Evolutionary conservation across 2,113 vertebrate species (phyloP), one percentile per base, ranked within the genome.

Genomic region (Dasypus novemcinctus): DNA sequence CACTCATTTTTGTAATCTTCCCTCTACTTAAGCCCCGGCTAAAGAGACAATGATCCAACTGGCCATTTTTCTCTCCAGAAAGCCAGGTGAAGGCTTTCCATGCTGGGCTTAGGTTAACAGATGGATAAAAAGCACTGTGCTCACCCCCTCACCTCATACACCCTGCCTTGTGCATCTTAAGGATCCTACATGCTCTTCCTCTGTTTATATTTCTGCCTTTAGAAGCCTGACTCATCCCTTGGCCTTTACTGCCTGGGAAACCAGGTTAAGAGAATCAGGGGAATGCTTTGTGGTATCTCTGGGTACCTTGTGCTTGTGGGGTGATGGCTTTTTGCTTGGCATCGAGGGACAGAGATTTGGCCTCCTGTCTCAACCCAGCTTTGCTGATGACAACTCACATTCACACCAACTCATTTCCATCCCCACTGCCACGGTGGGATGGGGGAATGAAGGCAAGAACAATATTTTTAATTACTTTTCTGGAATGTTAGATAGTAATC

Each of bases 391-490:
- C 12, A 23, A 14, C 61, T 57, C 6, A 75, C 27, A 49, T 38
- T 59, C 54, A 86, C 23, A 63, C 1, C 6, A 43, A 57, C 13
- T 54, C 20, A 29, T 76, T 69, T 69, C 15, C 17, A 46, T 76
- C 15, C 5, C 52, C 7, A 43, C 5, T 72, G 1, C 21, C 23
- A 33, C 0, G 0, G 27, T 64, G 29, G 36, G 15, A 9, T 38
- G 63, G 63, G 29, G 36, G 87, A 69, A 66, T n/a, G 46, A 97
- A 78, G 54, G 10, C 23, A 68, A 43, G 31, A 41, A 31, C 13
- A 87, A 80, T 29, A 87, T 63, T 57, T 81, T 92, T 66, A 82
- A 9, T 75, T 75, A 54, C 3, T 78, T 78, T 81, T 89, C n/a
- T 88, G 66, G 41, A 87, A 54, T 57, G 8, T 46, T 72, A 61